phyloP scores from a whole-genome alignment of 2,888 invertebrate species.

The Hemithea aestivaria region DNA sequence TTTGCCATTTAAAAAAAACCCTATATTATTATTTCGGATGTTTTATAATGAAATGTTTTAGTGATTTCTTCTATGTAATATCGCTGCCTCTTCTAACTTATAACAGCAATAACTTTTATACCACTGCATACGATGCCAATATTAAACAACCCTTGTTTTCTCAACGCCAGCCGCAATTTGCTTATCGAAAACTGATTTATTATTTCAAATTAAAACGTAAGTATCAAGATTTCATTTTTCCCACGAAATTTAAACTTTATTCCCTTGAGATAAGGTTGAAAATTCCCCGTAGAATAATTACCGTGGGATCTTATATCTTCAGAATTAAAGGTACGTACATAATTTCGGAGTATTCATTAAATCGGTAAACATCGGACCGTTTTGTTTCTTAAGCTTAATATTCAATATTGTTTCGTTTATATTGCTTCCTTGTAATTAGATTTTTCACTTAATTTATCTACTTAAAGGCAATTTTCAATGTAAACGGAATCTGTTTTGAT shows the following conservation, averaged over 20 bases:
- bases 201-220: slow-evolving; percentile 38
- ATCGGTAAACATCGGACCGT: slow-evolving; percentile 11
- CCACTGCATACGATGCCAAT: slow-evolving; percentile 25
- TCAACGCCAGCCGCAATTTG: slow-evolving; percentile 37
- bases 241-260: background rate
- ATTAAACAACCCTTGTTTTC: slow-evolving; percentile 40
- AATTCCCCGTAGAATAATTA: background rate
- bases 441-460: background rate
- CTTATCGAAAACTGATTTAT: slow-evolving; percentile 42
- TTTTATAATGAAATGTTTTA: no score
- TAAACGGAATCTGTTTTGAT: no score
- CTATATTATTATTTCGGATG: no score
- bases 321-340: slow-evolving; percentile 27
- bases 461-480: no score
- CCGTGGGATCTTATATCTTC: slow-evolving; percentile 23
- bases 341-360: slow-evolving; percentile 24
- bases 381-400: slow-evolving; percentile 5
- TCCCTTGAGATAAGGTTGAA: background rate
- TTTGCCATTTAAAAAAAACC: no score
- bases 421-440: slow-evolving; percentile 3
- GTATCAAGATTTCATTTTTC: slow-evolving; percentile 8
- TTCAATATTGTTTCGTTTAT: slow-evolving; percentile 6
- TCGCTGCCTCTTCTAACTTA: no score
- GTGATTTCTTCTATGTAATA: no score
- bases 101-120: no score